Evolutionary conservation across 2,113 vertebrate genomes (phyloP), one percentile per base, ranked within the genome.

Genomic region (Nyctereutes procyonoides): DNA sequence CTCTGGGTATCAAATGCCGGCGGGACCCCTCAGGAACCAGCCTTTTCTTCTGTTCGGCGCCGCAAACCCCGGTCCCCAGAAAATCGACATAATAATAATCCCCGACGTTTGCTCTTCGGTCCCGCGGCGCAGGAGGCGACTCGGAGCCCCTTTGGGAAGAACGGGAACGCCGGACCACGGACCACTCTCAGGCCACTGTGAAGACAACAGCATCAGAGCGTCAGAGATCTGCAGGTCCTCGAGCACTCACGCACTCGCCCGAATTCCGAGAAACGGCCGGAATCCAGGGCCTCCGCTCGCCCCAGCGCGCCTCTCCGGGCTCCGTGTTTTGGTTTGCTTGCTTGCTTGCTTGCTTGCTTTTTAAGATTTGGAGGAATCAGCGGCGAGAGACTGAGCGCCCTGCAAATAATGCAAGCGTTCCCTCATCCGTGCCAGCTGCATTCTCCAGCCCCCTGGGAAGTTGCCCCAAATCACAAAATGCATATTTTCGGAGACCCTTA

Each of bases 121-220:
- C 87, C 92, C 56, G 63, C 56, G 77, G 96, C 86, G 48, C 38
- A 69, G 28, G 86, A 38, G 35, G 58, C 8, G 38, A 83, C 85
- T 80, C 83, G 0, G 43, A 60, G 97, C 22, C 53, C 80, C 26
- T 95, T 58, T 35, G 92, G 76, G 67, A 69, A 81, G 85, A 56
- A 38, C 96, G n/a, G 90, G 67, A 26, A 74, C 28, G 60, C 62
- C 2, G 12, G 84, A 35, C 38, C 38, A 48, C 97, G 93, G 43
- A 43, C 5, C 43, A 43, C 96, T 90, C 93, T 92, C 97, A 97
- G 95, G 96, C 88, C 87, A 74, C 99, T 99, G 98, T 69, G 97
- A 89, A 98, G 98, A 98, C 84, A 98, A 99, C 51, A 97, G 97
- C 95, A 96, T 92, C 93, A 63, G 96, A 95, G 88, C 81, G 15